phyloP scores from a whole-genome alignment of 2,113 vertebrate species.

The Opisthocomus hoazin region DNA sequence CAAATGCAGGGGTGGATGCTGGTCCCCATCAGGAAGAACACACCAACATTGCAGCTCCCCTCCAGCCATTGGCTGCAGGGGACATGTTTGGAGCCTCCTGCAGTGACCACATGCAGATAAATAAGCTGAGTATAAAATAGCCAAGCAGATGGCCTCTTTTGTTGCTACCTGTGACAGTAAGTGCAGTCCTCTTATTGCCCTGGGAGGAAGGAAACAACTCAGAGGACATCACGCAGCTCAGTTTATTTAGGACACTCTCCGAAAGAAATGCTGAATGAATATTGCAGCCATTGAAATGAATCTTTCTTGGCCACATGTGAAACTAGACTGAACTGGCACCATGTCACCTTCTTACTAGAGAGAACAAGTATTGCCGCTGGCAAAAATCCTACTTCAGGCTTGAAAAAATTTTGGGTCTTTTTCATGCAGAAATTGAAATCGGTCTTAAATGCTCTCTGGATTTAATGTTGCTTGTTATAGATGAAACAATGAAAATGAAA shows the following conservation, averaged over 20 bases:
- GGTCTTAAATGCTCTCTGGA: slow-evolving; percentile 49
- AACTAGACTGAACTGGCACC: not conserved
- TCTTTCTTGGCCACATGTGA: not conserved
- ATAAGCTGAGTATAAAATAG: slow-evolving; percentile 11
- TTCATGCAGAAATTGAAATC: slow-evolving; percentile 50
- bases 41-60: rapidly evolving
- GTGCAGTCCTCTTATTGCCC: not conserved
- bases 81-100: not conserved
- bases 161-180: slow-evolving; percentile 20
- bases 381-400: slow-evolving; percentile 38
- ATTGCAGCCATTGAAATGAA: not conserved
- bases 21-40: not conserved
- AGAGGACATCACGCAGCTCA: not conserved
- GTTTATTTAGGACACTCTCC: not conserved
- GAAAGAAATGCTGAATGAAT: slow-evolving; percentile 29
- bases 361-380: slow-evolving; percentile 52
- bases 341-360: slow-evolving; percentile 25
- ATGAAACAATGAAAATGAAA: slow-evolving; percentile 49
- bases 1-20: rapidly evolving
- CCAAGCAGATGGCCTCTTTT: slow-evolving; percentile 38
- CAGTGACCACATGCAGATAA: not conserved
- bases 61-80: not conserved
- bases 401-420: slow-evolving; percentile 1
- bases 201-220: not conserved
- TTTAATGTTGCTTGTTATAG: slow-evolving; percentile 50